These are phyloP conservation scores for Nomada hirtipes DNA, from an alignment of 2,888 invertebrate species.

Conservation along the genomic window DNA sequence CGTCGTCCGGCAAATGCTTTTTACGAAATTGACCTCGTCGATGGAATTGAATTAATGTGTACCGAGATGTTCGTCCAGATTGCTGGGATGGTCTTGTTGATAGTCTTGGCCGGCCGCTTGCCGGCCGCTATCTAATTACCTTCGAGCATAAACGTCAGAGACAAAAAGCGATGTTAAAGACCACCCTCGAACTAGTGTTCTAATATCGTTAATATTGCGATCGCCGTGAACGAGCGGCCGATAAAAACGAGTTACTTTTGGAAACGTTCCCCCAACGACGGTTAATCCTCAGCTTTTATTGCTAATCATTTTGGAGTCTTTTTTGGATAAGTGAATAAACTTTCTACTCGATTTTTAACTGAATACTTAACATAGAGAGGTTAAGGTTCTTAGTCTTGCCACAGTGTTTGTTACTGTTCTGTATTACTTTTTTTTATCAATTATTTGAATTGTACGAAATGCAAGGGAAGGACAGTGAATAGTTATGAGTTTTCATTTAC, in stretches of 20 bases:
- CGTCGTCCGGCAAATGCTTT: conserved; percentile 72
- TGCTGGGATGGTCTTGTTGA: conserved; percentile 69
- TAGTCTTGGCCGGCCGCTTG: conserved; percentile 59
- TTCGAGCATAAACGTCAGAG: conserved; percentile 53
- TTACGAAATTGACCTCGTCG: conserved; percentile 75
- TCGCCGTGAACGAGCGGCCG: background rate
- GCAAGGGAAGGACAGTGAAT: too few relatives aligned
- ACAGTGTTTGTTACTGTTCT: too few relatives aligned
- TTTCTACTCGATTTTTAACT: too few relatives aligned
- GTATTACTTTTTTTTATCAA: too few relatives aligned
- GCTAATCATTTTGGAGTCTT: background rate
- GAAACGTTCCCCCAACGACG: background rate
- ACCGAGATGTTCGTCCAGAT: conserved; percentile 63
- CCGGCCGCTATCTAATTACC: conserved; percentile 64
- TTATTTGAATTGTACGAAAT: too few relatives aligned
- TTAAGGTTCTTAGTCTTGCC: too few relatives aligned
- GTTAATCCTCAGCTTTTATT: background rate
- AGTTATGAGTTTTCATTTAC: too few relatives aligned
- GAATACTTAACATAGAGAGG: too few relatives aligned
- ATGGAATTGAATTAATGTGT: conserved; percentile 74
- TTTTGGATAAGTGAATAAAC: too few relatives aligned
- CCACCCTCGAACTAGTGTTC: conserved; percentile 4
- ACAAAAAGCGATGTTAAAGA: conserved; percentile 22
- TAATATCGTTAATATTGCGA: conserved; percentile 20
- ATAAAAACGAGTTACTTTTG: conserved; percentile 3